phyloP scores from a whole-genome alignment of 2,113 vertebrate species.

The Coturnix japonica region DNA sequence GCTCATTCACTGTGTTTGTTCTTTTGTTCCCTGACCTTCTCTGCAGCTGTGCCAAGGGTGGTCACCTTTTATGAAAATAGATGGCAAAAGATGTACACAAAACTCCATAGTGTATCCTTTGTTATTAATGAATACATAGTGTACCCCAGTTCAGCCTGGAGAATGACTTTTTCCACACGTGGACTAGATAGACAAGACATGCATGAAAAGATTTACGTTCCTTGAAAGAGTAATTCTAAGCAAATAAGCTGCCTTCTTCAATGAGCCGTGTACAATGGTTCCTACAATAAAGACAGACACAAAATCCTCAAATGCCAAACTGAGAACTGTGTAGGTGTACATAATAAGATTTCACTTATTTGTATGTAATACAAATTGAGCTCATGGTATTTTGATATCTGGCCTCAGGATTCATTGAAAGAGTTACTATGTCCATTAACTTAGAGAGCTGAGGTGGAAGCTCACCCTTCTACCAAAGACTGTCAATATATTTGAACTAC shows the following conservation, averaged over 20 bases:
- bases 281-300: background rate
- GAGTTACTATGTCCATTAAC: background rate
- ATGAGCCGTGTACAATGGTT: rapidly evolving
- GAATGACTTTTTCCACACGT: background rate
- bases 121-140: background rate
- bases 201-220: background rate
- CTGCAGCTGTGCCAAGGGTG: background rate
- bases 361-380: background rate
- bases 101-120: background rate
- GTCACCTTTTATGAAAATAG: slow-evolving; percentile 2
- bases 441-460: background rate
- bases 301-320: background rate
- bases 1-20: background rate
- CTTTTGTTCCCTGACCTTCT: background rate
- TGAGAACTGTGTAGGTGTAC: background rate
- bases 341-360: background rate
- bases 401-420: background rate
- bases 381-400: background rate
- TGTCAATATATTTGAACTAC: background rate
- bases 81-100: background rate
- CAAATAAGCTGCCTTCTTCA: background rate
- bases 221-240: background rate
- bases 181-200: background rate
- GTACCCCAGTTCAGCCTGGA: background rate
- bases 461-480: background rate